phyloP scores from a whole-genome alignment of 2,113 vertebrate genomes.

The Aphelocoma coerulescens region DNA sequence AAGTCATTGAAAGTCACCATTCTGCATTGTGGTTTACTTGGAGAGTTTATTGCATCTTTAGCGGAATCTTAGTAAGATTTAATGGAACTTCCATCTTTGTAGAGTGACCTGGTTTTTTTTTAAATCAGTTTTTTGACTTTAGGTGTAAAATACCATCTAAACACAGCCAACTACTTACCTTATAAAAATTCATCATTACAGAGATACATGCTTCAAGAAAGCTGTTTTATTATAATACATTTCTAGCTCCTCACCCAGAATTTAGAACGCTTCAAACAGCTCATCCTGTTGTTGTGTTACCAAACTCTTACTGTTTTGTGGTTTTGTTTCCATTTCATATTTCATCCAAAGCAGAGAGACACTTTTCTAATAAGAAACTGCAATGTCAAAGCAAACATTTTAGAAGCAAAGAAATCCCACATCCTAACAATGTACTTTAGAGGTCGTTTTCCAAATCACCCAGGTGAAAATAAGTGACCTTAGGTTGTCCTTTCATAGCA shows the following conservation, averaged over 20 bases:
- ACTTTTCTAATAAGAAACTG: not conserved
- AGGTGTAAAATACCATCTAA: not conserved
- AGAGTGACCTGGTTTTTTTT: not conserved
- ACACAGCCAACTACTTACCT: not conserved
- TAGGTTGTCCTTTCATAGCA: not conserved
- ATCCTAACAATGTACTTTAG: not conserved
- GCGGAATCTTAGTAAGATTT: not conserved
- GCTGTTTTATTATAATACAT: not conserved
- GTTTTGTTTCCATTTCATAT: not conserved
- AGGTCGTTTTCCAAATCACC: not conserved
- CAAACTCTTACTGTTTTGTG: not conserved
- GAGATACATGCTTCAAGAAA: not conserved
- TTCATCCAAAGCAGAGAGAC: not conserved
- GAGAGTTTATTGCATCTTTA: not conserved
- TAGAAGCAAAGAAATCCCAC: not conserved
- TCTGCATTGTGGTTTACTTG: not conserved
- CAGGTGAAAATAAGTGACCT: not conserved
- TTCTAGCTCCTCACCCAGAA: not conserved
- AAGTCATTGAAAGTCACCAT: not conserved
- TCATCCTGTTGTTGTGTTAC: not conserved
- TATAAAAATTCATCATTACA: not conserved
- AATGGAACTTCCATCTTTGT: not conserved
- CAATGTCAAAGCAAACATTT: not conserved
- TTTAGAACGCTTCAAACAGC: not conserved
- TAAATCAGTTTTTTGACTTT: fast-evolving